Base-by-base conservation (phyloP, 2,113 vertebrate species). In the Rhegmatorhina hoffmannsi region DNA sequence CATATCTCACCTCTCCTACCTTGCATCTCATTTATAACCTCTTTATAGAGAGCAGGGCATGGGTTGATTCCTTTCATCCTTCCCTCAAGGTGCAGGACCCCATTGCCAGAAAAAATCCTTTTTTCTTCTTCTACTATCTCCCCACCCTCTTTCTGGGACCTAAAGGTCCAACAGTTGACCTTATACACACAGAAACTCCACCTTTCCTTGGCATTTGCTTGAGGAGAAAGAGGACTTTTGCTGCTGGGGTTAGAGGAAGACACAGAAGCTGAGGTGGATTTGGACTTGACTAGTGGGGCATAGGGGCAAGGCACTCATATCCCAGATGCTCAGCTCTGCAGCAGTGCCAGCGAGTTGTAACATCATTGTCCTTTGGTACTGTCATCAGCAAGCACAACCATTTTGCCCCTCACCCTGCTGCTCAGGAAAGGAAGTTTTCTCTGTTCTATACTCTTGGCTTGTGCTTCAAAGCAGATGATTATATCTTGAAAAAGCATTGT, bases 281-380 rank as follows among this genome's bases (percentile, higher is more conserved):
- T 89, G 60, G 33, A 64, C 29, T 52, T 31, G 34, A 9, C 4
- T 52, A 38, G 17, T 11, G 34, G 33, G 52, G 20, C 6, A 0
- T 0, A 70, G 25, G 10, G 47, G 6, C 25, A 62, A 24, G 63
- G 6, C 24, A 31, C 9, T 77, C 3, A 0, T 34, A 19, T 46
- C 14, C 5, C 29, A 25, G 26, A 29, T 0, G 0, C 17, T 63
- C 16, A 46, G 29, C 28, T 69, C 88, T 47, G 33, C 2, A 0
- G 17, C 4, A 38, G 21, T 29, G 20, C 55, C 81, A 87, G 31
- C 34, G 72, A 44, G 21, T 17, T 2, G 1, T 40, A 28, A 33
- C 9, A 11, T 84, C 63, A 36, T n/a, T 50, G 52, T 70, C 50
- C 64, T 89, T 75, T 64, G 52, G 23, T 43, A 46, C 14, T 2